Evolutionary conservation across 2,797 vertebrate species (phyloP), one percentile per base, ranked within the genome.

Genomic region (Myripristis murdjan): DNA sequence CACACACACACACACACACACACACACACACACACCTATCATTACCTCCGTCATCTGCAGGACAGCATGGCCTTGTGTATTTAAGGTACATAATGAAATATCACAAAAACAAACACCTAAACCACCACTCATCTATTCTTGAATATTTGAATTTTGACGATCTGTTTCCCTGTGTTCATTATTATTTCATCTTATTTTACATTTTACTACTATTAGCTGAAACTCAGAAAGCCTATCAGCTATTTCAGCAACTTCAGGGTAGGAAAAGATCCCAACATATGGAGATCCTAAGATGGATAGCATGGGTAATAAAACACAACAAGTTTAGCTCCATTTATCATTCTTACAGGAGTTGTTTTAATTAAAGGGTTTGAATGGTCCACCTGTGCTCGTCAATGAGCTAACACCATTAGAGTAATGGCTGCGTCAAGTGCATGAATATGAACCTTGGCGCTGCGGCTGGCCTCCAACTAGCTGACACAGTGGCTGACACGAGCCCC

Each of bases 341-440:
- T 15, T 55, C 61, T 51, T 57, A 62, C 49, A 43, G 57, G 57
- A 62, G 47, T 23, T 41, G 53, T 66, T 81, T 44, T 74, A 87
- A 90, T 85, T 76, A 81, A 80, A 63, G 35, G 28, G 57, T 75
- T 66, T 61, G 24, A 61, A 46, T 59, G 43, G 64, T 60, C 44
- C 67, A 65, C 57, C 47, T 35, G 54, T 2, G 37, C 31, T 52
- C 4, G 24, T 49, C 23, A 53, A 65, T 44, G 53, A 57, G 51
- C 12, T 7, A 57, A 3, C 0, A 1, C 43, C 51, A 43, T 23
- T 39, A 43, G 24, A 43, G 10, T 37, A 7, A 49, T 23, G 51
- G 15, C 43, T 35, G 11, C 54, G 41, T 64, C 47, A 39, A 22
- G 15, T 53, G 24, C 23, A 53, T 53, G 20, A 48, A 0, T 7